Conservation (phyloP, 1,140 invertebrate species). For the Latrodectus geometricus region DNA sequence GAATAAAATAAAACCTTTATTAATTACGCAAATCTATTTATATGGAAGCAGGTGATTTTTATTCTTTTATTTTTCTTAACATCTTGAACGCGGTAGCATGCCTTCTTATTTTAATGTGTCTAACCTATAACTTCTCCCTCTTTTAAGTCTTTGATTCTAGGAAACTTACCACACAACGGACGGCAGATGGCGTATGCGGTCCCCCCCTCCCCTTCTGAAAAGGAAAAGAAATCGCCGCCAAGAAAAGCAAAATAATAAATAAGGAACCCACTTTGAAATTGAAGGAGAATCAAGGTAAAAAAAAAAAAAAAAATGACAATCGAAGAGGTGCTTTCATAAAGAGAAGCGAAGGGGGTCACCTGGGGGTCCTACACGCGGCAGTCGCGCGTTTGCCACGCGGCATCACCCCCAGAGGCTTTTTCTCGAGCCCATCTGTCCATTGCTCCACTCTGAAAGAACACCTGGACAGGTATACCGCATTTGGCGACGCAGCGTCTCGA, state of each 20-base stretch:
- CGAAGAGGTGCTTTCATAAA: slow-evolving; percentile 38
- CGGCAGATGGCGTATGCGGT: slow-evolving; percentile 31
- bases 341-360: slow-evolving; percentile 33
- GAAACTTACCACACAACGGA: slow-evolving; percentile 10
- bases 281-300: background rate
- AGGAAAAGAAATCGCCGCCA: slow-evolving; percentile 3
- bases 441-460: slow-evolving; percentile 33
- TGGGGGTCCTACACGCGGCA: slow-evolving; percentile 39
- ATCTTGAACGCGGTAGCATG: background rate
- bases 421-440: slow-evolving; percentile 49
- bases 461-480: slow-evolving; percentile 2
- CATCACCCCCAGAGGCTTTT: slow-evolving; percentile 8
- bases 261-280: slow-evolving; percentile 39
- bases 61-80: background rate
- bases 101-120: background rate
- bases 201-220: background rate
- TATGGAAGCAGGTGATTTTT: too few species aligned
- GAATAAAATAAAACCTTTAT: too few species aligned
- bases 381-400: slow-evolving; percentile 58
- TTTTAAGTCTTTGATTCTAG: slow-evolving; percentile 11
- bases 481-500: slow-evolving; percentile 24
- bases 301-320: slow-evolving; percentile 21
- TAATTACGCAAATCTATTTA: too few species aligned
- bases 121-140: background rate
- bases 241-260: slow-evolving; percentile 45